phyloP scores from a whole-genome alignment of 1,140 invertebrate species.

The Cyclargus thomasi region DNA sequence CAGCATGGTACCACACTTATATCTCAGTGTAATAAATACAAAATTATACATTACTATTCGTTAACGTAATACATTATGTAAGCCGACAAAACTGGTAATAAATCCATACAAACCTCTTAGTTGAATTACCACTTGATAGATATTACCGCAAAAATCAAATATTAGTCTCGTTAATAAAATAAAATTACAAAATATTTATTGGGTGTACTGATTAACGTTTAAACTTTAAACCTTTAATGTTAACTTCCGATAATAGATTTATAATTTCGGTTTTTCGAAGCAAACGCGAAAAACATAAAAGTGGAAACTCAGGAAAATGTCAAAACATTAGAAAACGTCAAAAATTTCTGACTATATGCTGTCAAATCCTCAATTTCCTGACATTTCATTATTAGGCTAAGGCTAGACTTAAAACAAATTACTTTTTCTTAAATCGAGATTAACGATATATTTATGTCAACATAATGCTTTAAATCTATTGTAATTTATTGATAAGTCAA shows the following conservation, averaged over 20 bases:
- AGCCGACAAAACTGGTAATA: constrained; percentile 5
- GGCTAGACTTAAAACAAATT: too few species aligned
- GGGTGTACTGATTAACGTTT: neutral
- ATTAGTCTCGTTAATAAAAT: too few species aligned
- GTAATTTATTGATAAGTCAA: too few species aligned
- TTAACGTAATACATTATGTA: constrained; percentile 3
- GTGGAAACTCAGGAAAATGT: neutral
- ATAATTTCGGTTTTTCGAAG: neutral
- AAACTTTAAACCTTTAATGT: neutral
- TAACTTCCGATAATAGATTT: neutral
- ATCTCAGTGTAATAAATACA: neutral
- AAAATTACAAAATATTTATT: neutral
- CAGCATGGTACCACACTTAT: too few species aligned
- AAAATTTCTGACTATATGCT: neutral
- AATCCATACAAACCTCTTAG: neutral
- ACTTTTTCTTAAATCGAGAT: too few species aligned
- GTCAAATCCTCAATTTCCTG: too few species aligned
- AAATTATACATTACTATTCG: neutral
- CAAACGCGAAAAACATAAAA: neutral
- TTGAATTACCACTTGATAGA: neutral
- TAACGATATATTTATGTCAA: too few species aligned
- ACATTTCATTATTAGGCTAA: too few species aligned
- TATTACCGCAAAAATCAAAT: neutral
- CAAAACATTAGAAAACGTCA: neutral
- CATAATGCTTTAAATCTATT: too few species aligned